Evolutionary conservation across 2,888 invertebrate genomes (phyloP).

Genomic region (Dorcus hopei): DNA sequence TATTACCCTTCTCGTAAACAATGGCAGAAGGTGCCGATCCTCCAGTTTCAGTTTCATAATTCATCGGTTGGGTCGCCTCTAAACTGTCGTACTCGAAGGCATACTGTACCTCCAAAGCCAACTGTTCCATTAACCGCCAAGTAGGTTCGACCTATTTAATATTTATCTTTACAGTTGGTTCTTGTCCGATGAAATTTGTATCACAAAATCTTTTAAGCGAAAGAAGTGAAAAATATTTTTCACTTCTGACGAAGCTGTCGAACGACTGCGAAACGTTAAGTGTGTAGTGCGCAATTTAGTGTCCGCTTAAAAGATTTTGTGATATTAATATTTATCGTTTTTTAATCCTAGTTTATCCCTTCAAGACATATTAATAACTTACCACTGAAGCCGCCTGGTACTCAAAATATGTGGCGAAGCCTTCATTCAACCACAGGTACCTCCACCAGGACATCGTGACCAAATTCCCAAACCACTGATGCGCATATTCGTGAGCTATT

Average conservation of each 20-base stretch:
- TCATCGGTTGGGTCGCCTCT: conserved; percentile 54
- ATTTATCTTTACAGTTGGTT: no score
- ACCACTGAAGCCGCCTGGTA: conserved; percentile 40
- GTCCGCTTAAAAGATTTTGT: no score
- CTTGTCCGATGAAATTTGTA: no score
- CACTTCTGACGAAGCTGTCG: no score
- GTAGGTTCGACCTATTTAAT: conserved; percentile 42
- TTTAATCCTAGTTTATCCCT: conserved; percentile 29
- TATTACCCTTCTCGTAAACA: no score
- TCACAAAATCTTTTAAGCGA: no score
- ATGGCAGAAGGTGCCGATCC: not conserved
- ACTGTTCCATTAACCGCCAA: conserved; percentile 42
- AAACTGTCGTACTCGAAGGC: conserved; percentile 46
- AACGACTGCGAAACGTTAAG: no score
- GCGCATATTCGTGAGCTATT: conserved; percentile 56
- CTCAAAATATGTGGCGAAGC: conserved; percentile 56
- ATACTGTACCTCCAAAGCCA: conserved; percentile 33
- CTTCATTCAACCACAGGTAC: conserved; percentile 50
- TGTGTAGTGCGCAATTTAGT: no score
- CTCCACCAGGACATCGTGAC: conserved; percentile 48
- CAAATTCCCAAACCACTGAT: conserved; percentile 54
- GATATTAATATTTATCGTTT: no score
- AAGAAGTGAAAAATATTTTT: no score
- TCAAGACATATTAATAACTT: conserved; percentile 52
- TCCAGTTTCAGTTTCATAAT: conserved; percentile 38